Conservation (phyloP, 2,797 vertebrate species). For the Myotis vivesi region DNA sequence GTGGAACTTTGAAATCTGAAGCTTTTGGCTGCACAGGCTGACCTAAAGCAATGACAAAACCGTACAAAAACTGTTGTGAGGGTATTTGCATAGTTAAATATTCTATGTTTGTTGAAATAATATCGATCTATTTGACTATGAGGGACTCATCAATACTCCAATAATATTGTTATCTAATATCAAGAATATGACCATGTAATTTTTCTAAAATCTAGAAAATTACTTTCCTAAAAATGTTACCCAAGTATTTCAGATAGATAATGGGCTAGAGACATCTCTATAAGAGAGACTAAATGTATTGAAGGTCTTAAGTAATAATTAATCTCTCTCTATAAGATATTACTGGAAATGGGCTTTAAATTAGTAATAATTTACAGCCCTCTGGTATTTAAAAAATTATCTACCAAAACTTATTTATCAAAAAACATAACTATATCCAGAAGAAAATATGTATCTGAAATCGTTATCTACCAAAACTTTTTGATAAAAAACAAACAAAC, state of each 20-base stretch:
- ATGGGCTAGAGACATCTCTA: neutral
- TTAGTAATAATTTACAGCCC: neutral
- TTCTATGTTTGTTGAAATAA: neutral
- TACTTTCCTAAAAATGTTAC: neutral
- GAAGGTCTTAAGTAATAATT: neutral
- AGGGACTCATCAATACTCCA: neutral
- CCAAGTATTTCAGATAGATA: neutral
- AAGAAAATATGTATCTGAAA: neutral
- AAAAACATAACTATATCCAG: neutral
- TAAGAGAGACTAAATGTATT: neutral
- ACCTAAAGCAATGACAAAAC: neutral
- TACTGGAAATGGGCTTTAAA: neutral
- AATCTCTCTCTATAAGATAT: neutral
- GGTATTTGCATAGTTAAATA: neutral
- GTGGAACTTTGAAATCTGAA: neutral
- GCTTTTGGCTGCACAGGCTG: neutral
- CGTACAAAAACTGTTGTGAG: neutral
- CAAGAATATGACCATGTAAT: neutral
- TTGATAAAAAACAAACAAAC: neutral
- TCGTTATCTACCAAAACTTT: neutral
- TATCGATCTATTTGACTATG: neutral
- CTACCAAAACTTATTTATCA: neutral
- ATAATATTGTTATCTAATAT: neutral
- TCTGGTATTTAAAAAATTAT: neutral
- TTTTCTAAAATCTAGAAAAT: slow-evolving; percentile 8